Percentiles rank a stretch among this genome's conserved stretches.
phyloP scores from a whole-genome alignment of 35 echinoderm and acorn worm species.

The Amphiura filiformis region DNA sequence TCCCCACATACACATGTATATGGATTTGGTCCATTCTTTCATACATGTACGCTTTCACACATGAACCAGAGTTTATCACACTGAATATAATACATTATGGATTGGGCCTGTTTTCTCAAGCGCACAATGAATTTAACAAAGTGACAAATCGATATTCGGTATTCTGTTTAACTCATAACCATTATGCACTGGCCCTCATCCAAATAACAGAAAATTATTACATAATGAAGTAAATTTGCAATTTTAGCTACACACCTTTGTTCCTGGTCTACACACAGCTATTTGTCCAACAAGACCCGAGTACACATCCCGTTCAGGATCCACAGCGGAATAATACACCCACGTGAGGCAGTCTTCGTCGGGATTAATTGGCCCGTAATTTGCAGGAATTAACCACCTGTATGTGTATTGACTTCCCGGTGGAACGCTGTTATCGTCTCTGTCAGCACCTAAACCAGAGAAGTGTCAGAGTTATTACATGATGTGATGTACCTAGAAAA shows the following conservation, averaged over 20 bases:
- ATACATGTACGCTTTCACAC: too few relatives aligned
- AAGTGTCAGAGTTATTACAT: too few relatives aligned
- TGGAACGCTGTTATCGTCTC: conserved; percentile 36
- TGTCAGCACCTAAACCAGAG: conserved; percentile 13
- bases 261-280: conserved; percentile 65
- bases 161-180: too few relatives aligned
- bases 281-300: conserved; percentile 79
- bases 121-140: background rate
- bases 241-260: conserved; percentile 12
- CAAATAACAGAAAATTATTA: background rate
- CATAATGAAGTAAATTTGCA: background rate
- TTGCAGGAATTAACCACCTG: conserved; percentile 56
- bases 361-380: conserved; percentile 30
- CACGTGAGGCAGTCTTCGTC: conserved; percentile 66
- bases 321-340: conserved; percentile 70
- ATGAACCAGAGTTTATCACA: too few relatives aligned
- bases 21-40: too few relatives aligned
- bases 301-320: conserved; percentile 49
- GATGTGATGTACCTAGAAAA: background rate
- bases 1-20: too few relatives aligned
- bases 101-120: background rate
- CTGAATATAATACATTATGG: too few relatives aligned
- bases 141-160: too few relatives aligned
- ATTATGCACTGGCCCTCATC: too few relatives aligned
- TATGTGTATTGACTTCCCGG: conserved; percentile 44